phyloP scores from a whole-genome alignment of 2,797 vertebrate species.

The Dryobates pubescens region DNA sequence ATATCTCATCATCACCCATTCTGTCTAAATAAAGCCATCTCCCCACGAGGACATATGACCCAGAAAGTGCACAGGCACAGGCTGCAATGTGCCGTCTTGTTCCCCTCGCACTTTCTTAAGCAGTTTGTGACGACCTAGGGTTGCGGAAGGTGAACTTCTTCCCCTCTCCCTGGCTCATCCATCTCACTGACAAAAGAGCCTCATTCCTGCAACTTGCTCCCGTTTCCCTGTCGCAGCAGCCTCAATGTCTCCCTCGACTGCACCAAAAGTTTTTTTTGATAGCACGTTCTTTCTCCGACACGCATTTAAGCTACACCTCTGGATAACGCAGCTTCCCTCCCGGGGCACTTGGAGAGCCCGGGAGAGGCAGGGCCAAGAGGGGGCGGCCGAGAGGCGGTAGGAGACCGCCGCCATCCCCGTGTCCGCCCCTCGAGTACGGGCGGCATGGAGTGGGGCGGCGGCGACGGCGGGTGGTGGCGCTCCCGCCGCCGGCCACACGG shows the following conservation, averaged over 20 bases:
- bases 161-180: too few relatives aligned
- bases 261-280: background rate
- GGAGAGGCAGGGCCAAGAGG: background rate
- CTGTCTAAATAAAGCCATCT: conserved; percentile 32
- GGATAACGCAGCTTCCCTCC: background rate
- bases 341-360: background rate
- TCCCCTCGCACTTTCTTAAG: background rate
- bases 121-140: rapidly evolving
- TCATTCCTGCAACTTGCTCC: background rate
- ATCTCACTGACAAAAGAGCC: rapidly evolving
- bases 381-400: background rate
- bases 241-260: background rate
- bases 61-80: background rate
- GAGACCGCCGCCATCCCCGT: background rate
- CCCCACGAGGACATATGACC: background rate
- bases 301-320: background rate
- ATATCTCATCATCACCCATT: background rate
- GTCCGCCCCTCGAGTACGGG: background rate
- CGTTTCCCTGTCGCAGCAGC: background rate
- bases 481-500: conserved; percentile 75
- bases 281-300: background rate
- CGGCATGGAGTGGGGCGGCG: background rate
- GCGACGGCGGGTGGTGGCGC: conserved; percentile 5
- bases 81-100: rapidly evolving
- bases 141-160: too few relatives aligned